phyloP scores from a whole-genome alignment of 2,797 vertebrate species.

The Aeoliscus strigatus region DNA sequence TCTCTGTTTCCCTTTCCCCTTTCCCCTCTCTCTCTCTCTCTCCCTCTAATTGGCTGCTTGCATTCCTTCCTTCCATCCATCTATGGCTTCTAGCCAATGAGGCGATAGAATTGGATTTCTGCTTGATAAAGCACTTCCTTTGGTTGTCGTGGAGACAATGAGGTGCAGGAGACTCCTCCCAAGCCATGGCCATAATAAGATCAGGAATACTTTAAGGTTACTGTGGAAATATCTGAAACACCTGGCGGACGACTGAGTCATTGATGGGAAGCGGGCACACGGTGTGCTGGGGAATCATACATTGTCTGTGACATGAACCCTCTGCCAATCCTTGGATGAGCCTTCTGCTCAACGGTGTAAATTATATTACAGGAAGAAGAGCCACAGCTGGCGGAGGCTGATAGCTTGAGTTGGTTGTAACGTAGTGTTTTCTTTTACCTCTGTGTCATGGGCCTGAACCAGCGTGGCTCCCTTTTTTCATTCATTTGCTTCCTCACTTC shows the following conservation, averaged over 20 bases:
- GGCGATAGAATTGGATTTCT: constrained; percentile 71
- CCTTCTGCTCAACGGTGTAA: constrained; percentile 17
- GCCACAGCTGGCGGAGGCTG: constrained; percentile 44
- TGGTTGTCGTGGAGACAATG: constrained; percentile 53
- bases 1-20: constrained; percentile 8
- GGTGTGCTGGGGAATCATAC: constrained; percentile 25
- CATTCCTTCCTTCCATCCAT: constrained; percentile 56
- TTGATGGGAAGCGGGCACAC: constrained; percentile 33
- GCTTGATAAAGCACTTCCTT: constrained; percentile 68
- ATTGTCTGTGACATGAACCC: constrained; percentile 43
- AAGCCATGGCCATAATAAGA: constrained; percentile 31
- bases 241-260: constrained; percentile 12
- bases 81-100: constrained; percentile 66
- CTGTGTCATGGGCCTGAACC: constrained; percentile 22
- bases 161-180: constrained; percentile 27
- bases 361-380: constrained; percentile 27
- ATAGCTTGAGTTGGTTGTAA: constrained; percentile 20
- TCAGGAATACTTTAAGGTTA: constrained; percentile 32
- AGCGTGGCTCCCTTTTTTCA: constrained; percentile 4
- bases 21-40: constrained; percentile 21
- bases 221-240: constrained; percentile 30
- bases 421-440: constrained; percentile 33
- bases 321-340: constrained; percentile 23
- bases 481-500: too few relatives aligned
- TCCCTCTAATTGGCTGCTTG: constrained; percentile 65